These are phyloP conservation scores for Catharus bicknelli DNA, from an alignment of 2,113 vertebrate genomes.

Conservation along the genomic window DNA sequence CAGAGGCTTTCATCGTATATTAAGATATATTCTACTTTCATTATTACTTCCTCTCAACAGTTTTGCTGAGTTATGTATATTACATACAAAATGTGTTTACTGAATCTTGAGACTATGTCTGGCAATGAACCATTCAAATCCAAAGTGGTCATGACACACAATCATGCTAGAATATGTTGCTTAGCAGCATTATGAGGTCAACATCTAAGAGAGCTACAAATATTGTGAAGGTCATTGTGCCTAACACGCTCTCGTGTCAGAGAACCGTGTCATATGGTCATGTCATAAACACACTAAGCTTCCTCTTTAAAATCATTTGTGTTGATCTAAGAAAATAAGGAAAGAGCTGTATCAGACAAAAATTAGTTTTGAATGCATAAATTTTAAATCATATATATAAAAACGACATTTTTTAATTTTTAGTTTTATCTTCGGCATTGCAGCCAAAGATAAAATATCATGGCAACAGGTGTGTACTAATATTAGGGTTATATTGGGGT, in stretches of 20 bases:
- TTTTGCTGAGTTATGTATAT: neutral
- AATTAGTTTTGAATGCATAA: neutral
- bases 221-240: neutral
- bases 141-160: neutral
- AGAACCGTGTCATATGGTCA: neutral
- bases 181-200: neutral
- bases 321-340: neutral
- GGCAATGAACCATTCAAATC: neutral
- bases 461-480: neutral
- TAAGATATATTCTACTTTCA: neutral
- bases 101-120: neutral
- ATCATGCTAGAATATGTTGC: neutral
- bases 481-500: neutral
- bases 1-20: neutral
- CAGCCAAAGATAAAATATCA: neutral
- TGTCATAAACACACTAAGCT: neutral
- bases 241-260: neutral
- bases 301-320: neutral
- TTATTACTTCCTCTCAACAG: neutral
- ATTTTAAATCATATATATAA: neutral
- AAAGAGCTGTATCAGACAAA: neutral
- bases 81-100: neutral
- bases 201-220: neutral
- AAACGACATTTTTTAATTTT: neutral
- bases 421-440: neutral